Percentiles rank a stretch among this genome's conserved stretches.
These are phyloP conservation scores for Conus canariensis DNA, from an alignment of 2,888 invertebrate genomes.

Conservation along the genomic window DNA sequence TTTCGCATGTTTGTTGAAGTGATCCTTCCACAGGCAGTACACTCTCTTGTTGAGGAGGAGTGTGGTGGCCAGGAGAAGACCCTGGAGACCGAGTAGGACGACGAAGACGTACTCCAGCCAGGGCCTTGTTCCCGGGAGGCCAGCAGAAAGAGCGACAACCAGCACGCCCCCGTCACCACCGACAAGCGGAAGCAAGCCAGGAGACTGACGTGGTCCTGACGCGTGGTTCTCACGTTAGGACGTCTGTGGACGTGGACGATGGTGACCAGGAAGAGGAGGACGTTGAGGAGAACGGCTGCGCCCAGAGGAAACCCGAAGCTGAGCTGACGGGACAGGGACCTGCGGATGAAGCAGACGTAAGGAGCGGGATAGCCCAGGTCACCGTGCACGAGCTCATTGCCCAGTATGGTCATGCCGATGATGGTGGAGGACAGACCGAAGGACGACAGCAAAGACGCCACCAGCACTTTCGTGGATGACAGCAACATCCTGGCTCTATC, in stretches of 20 bases:
- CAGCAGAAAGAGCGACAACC: constrained; percentile 35
- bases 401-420: background rate
- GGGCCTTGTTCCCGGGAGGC: background rate
- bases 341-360: constrained; percentile 48
- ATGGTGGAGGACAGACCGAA: background rate
- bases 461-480: background rate
- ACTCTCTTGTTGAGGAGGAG: constrained; percentile 26
- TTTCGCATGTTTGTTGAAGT: background rate
- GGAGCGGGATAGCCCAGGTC: constrained; percentile 50
- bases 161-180: constrained; percentile 31
- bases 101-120: constrained; percentile 33
- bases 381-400: constrained; percentile 13
- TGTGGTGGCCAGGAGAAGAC: constrained; percentile 32
- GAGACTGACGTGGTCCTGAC: constrained; percentile 26
- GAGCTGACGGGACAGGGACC: constrained; percentile 36
- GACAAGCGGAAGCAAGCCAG: constrained; percentile 34
- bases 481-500: background rate
- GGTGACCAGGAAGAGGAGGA: constrained; percentile 55
- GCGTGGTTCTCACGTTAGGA: background rate
- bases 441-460: constrained; percentile 24
- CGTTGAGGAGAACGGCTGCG: constrained; percentile 55
- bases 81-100: constrained; percentile 12
- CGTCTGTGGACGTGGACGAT: constrained; percentile 49
- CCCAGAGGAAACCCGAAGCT: constrained; percentile 58
- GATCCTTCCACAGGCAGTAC: background rate